Evolutionary conservation across 1,140 invertebrate species (phyloP), one percentile per base, ranked within the genome.

Genomic region (Augochlora pura): DNA sequence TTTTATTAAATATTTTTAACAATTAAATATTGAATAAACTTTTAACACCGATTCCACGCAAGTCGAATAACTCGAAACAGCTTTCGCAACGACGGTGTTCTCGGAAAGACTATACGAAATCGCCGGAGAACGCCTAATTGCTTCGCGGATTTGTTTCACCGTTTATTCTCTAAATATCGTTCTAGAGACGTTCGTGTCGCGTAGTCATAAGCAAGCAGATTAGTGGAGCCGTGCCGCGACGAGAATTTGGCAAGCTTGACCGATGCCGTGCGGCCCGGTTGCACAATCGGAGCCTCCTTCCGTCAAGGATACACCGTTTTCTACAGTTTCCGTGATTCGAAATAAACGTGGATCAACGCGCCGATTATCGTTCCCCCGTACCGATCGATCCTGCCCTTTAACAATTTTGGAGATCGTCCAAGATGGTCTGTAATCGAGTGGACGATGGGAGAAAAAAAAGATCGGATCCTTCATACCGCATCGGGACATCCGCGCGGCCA

Each of bases 321-420:
- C 62, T 46, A 52, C 66, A 16, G 42, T 63, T 70, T 59, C 46
- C 10, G 2, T 14, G 23, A 71, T 71, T 77, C 59, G 42, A 77
- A 77, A 77, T 71, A 71, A 70, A 70, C 75, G 42, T n/a, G n/a
- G 52, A 71, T 77, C 71, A 71, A 2, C n/a, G 27, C 4, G 7
- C 59, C 52, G 18, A 77, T 77, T 77, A 77, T 71, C 59, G 42
- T 23, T 32, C 32, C 32, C 32, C 32, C 32, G 23, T 64, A 27
- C n/a, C 67, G 42, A 54, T n/a, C 14, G 10, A n/a, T 16, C 46
- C 23, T 63, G 8, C 39, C 0, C 16, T 9, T 16, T 63, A 71
- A 63, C 52, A 77, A 46, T 77, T 62, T 54, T 77, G 75, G 59
- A 71, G 52, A 71, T 54, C n/a, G 25, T 77, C 67, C 75, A 77